phyloP scores from a whole-genome alignment of 2,113 vertebrate genomes.

The Circaetus gallicus region DNA sequence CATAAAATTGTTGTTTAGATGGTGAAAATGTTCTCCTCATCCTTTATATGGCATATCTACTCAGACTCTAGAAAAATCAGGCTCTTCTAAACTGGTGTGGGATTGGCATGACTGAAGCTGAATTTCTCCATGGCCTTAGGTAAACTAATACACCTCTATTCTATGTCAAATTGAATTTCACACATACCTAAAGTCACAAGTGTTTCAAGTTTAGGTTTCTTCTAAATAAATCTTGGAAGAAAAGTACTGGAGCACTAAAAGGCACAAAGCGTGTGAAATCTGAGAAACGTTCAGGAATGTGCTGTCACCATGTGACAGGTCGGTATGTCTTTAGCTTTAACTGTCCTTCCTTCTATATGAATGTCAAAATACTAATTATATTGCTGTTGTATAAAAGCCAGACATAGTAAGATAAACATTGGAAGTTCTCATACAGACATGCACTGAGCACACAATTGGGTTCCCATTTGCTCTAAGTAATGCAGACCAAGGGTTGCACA shows the following conservation, averaged over 20 bases:
- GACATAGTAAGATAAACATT: background rate
- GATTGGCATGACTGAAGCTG: background rate
- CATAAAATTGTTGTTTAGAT: background rate
- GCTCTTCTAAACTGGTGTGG: background rate
- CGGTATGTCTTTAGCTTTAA: background rate
- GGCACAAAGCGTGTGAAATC: background rate
- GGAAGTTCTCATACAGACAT: background rate
- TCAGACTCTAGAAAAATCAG: background rate
- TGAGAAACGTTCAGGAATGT: background rate
- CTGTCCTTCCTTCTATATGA: background rate
- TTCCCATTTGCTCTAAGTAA: background rate
- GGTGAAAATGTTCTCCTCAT: background rate
- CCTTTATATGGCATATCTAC: background rate
- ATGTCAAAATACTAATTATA: background rate
- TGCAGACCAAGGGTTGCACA: background rate
- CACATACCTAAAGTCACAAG: background rate
- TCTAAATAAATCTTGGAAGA: background rate
- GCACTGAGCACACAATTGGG: fast-evolving
- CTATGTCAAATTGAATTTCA: background rate
- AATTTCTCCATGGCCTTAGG: background rate
- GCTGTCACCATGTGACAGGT: background rate
- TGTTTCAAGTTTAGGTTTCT: background rate
- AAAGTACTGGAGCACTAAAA: background rate
- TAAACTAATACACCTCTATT: background rate
- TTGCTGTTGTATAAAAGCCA: background rate